phyloP scores from a whole-genome alignment of 2,797 vertebrate species.

The Enteromius thamalakanensis region DNA sequence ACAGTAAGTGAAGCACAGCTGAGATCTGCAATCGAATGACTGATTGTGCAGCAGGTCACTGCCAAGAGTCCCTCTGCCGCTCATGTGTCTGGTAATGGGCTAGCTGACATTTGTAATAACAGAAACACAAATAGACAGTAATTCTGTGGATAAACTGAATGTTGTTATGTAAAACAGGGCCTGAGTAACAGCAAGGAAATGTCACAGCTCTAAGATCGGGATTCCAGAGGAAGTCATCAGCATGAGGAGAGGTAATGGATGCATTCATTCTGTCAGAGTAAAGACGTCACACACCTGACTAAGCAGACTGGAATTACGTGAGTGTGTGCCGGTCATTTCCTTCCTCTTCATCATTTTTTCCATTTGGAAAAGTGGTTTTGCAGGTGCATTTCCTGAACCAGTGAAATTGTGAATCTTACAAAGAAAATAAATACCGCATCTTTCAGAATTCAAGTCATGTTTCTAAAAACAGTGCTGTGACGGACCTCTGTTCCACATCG shows the following conservation, averaged over 20 bases:
- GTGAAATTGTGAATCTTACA: not conserved
- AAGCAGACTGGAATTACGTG: not conserved
- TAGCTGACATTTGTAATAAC: conserved; percentile 10
- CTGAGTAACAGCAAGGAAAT: conserved; percentile 18
- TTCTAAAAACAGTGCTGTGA: not conserved
- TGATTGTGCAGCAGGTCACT: conserved; percentile 2
- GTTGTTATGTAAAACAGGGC: conserved; percentile 10
- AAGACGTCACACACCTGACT: conserved; percentile 6
- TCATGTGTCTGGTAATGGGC: not conserved
- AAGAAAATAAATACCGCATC: not conserved
- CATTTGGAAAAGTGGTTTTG: not conserved
- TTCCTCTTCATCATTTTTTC: not conserved
- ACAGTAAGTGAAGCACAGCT: not conserved
- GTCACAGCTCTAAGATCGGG: not conserved
- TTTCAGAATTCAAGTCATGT: not conserved
- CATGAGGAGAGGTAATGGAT: conserved; percentile 8
- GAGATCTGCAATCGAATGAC: not conserved
- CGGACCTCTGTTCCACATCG: not conserved
- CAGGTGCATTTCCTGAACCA: not conserved
- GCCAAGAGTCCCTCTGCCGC: not conserved
- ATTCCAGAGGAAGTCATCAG: not conserved
- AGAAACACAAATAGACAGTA: conserved; percentile 10
- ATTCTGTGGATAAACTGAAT: not conserved
- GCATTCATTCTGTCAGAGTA: not conserved
- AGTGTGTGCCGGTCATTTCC: not conserved